Base-by-base conservation (phyloP, 2,113 vertebrate genomes). In the Oostethus manadensis region DNA sequence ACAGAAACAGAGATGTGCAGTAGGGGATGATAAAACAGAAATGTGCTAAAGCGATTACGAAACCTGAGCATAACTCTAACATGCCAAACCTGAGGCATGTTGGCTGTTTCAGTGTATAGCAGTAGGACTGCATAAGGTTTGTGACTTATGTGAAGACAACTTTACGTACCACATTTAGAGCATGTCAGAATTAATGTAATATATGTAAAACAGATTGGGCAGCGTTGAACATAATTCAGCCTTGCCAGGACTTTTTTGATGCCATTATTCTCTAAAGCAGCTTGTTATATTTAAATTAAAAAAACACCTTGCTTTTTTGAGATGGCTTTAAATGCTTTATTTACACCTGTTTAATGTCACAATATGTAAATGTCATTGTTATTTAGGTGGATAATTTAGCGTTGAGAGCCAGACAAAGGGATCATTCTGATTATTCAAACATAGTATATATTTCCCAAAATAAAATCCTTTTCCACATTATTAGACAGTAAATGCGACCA, bases 1-100 rank as follows among this genome's bases (percentile, higher is more conserved):
- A 77, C 73, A 66, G 74, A 76, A 61, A 71, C 80, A 76, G 60
- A 72, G 48, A 85, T 74, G 73, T 77, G 73, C 65, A 71, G 58
- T 42, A 56, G 42, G 55, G 68, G 64, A 58, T 48, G 55, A n/a
- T 23, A 54, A 51, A 49, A 40, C 56, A 20, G 64, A 58, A 48
- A 59, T 46, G 15, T 38, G 21, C 44, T 51, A 53, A 64, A 58
- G 21, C 44, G 53, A 44, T 51, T 48, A 50, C 17, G 48, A 65
- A 64, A 74, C 55, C 58, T 6, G 20, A 22, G 20, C 16, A 40
- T n/a, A 11, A 49, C 55, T 62, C 21, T 33, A 18, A 53, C 54
- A 11, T 33, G 29, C 43, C 22, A 47, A 17, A 53, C 47, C 47
- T 10, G 8, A 50, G 18, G 51, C 8, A 13, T 18, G 20, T 29